Base-by-base conservation (phyloP, 2,888 invertebrate species). In the Eulithis prunata region DNA sequence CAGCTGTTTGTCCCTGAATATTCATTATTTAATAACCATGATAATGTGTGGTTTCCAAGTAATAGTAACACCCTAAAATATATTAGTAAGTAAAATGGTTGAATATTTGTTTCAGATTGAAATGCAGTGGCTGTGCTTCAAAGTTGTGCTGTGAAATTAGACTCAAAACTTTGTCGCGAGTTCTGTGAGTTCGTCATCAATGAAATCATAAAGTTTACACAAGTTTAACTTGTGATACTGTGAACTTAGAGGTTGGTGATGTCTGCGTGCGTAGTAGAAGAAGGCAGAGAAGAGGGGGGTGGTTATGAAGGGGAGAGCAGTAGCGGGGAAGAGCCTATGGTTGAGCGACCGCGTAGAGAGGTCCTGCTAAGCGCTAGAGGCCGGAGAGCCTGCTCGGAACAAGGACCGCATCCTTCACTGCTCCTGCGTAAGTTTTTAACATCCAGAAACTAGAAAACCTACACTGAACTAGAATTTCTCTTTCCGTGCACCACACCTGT, bases 351-450 rank as follows among this genome's bases (percentile, higher is more conserved):
- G 53, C 87, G 93, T 57, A 87, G 94, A 67, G 94, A 94, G 69
- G 93, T 94, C 62, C 85, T 94, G 59, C 79, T 95, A 71, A 94
- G 94, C 56, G 94, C 92, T 0, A 87, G 94, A 55, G 94, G 94
- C 3, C 89, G 95, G 46, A 90, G 96, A 47, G 95, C 96, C 10
- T 95, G 95, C 82, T 95, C 95, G 60, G 96, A 96, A 79, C 95
- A 96, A 80, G 95, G 95, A 12, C 95, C 95, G n/a, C 95, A 95
- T 88, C 95, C 95, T 47, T 93, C 93, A 41, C 87, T 90, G 32
- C 88, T 86, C 69, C 82, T 91, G 72, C 88, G 93, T 92, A 79
- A 91, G 92, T 74, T 8, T 38, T 41, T 41, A 7, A 41, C 10
- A 41, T 1, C 10, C 8, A 41, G 21, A 21, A 21, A 21, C 21